These are phyloP conservation scores for Matsumurasca onukii DNA, from an alignment of 1,140 invertebrate genomes.

Conservation along the genomic window DNA sequence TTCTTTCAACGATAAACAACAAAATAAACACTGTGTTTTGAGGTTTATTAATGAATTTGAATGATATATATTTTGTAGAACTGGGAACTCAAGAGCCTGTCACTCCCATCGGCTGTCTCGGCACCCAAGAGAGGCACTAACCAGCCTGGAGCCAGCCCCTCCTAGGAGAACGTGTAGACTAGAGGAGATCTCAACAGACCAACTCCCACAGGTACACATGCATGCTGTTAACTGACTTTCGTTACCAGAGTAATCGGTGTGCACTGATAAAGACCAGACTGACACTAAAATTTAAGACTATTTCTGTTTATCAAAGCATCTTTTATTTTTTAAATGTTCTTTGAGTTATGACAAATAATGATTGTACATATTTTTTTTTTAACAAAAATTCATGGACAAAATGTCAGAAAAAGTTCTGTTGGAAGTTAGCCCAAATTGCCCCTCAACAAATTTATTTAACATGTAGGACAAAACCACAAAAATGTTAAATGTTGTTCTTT, in stretches of 20 bases:
- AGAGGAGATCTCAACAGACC: conserved; percentile 7
- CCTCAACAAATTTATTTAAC: neutral
- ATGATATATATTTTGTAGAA: no score
- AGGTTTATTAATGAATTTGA: no score
- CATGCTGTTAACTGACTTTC: neutral
- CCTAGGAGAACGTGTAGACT: conserved; percentile 42
- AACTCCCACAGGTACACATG: neutral
- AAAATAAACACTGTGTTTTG: no score
- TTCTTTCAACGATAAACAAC: no score
- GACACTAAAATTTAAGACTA: no score
- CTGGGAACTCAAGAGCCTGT: no score
- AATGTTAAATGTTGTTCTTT: neutral
- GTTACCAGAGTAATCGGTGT: neutral
- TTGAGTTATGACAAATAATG: neutral
- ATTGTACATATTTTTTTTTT: neutral
- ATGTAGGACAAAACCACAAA: neutral
- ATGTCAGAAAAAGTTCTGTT: neutral
- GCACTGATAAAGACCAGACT: neutral
- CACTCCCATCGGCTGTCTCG: neutral
- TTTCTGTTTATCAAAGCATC: neutral
- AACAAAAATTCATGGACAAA: neutral
- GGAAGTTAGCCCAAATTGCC: neutral
- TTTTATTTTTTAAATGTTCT: neutral
- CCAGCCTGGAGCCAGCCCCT: conserved; percentile 37
- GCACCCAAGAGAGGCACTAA: neutral